These are phyloP conservation scores for Corticium candelabrum DNA, from an alignment of 37 sponge, comb jelly and placozoan species.

Conservation along the genomic window DNA sequence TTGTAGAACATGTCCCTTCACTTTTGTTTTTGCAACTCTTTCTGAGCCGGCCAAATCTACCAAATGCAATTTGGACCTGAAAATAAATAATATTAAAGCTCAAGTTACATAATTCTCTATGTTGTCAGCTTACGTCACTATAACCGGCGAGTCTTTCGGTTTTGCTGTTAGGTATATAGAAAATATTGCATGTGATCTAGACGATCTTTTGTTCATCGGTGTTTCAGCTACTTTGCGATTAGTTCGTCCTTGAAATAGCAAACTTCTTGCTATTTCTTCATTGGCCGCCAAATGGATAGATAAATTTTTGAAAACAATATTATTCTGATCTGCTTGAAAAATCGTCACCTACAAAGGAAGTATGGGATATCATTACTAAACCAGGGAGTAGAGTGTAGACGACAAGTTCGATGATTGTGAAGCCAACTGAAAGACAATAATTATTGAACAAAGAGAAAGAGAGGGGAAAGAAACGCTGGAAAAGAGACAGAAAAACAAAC, in stretches of 20 bases:
- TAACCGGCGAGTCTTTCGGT: conserved; percentile 29
- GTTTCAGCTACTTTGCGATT: conserved; percentile 81
- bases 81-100: background rate
- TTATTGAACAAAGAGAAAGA: no score
- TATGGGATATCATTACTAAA: background rate
- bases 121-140: conserved; percentile 34
- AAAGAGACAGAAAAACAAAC: no score
- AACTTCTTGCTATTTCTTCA: conserved; percentile 68
- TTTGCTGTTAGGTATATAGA: conserved; percentile 57
- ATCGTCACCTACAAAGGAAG: conserved; percentile 38
- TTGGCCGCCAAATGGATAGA: conserved; percentile 67
- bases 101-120: background rate
- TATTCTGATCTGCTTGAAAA: conserved; percentile 24
- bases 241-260: conserved; percentile 57
- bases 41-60: conserved; percentile 92
- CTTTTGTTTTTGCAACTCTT: conserved; percentile 70
- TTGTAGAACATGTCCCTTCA: conserved; percentile 44
- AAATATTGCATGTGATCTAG: conserved; percentile 79
- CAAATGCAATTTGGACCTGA: conserved; percentile 75
- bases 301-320: conserved; percentile 47
- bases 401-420: no score
- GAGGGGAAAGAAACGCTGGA: no score
- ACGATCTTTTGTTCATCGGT: conserved; percentile 76
- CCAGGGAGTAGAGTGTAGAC: background rate
- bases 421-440: no score